A percentile compares a stretch with the other conserved stretches of the same genome.
Evolutionary conservation across 2,113 vertebrate genomes (phyloP).

Genomic region (Copsychus sechellarum): DNA sequence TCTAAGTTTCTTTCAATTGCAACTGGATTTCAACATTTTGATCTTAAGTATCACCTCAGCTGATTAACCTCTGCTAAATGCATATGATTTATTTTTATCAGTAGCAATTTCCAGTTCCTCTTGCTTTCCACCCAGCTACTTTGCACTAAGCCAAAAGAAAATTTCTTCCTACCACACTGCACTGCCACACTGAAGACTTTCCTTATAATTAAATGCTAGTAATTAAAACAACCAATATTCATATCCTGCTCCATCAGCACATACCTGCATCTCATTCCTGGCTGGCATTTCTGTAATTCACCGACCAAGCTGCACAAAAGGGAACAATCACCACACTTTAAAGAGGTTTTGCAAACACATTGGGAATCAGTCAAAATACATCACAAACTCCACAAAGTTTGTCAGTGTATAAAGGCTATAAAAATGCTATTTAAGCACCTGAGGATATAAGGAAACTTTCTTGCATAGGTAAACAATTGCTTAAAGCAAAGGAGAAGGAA

Average conservation of each 20-base stretch:
- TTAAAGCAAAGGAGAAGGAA: background rate
- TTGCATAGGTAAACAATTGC: background rate
- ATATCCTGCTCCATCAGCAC: background rate
- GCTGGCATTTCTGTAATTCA: conserved; percentile 66
- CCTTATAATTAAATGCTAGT: background rate
- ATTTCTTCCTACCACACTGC: background rate
- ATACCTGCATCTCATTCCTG: conserved; percentile 70
- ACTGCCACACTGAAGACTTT: background rate
- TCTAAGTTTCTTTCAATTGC: background rate
- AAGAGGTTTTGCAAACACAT: background rate
- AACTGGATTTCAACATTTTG: background rate
- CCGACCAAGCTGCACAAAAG: background rate
- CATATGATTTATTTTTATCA: background rate
- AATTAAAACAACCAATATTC: background rate
- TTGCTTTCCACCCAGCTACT: background rate
- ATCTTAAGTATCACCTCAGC: background rate
- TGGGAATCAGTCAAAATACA: background rate
- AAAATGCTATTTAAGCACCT: background rate
- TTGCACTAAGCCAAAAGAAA: background rate
- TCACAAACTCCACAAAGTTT: background rate
- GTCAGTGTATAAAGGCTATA: background rate
- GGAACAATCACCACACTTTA: background rate
- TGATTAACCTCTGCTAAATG: background rate
- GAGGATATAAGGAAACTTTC: background rate
- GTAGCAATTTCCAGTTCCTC: background rate